Conservation (phyloP, 2,888 invertebrate genomes). For the Drosophila limbata region DNA sequence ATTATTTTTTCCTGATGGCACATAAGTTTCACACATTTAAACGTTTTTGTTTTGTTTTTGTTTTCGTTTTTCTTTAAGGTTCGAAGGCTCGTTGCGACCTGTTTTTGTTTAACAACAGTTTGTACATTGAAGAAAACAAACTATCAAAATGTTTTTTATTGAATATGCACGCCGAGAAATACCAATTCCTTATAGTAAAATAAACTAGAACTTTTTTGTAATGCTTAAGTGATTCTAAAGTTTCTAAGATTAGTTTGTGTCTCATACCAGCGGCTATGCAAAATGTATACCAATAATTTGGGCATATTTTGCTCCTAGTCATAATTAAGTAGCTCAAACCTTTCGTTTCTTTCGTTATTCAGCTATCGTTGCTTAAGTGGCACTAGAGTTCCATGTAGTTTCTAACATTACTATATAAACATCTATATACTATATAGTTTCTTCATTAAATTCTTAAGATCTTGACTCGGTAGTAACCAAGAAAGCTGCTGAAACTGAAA, state of each 20-base stretch:
- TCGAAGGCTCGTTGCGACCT: slow-evolving; percentile 56
- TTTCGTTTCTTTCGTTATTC: slow-evolving; percentile 68
- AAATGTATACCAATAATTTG: slow-evolving; percentile 47
- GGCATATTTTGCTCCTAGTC: slow-evolving; percentile 34
- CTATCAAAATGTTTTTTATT: slow-evolving; percentile 32
- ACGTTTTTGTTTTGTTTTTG: slow-evolving; percentile 13
- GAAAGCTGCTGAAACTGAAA: slow-evolving; percentile 36
- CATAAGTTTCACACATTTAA: slow-evolving; percentile 68
- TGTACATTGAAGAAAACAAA: slow-evolving; percentile 46
- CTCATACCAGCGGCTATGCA: slow-evolving; percentile 53
- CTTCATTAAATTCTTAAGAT: slow-evolving; percentile 56
- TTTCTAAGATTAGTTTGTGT: slow-evolving; percentile 31
- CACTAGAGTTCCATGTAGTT: slow-evolving; percentile 68
- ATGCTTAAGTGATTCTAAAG: slow-evolving; percentile 9
- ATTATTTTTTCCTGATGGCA: slow-evolving; percentile 60
- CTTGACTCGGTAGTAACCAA: slow-evolving; percentile 30
- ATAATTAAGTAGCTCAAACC: slow-evolving; percentile 57
- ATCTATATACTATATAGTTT: slow-evolving; percentile 7
- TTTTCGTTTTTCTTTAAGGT: slow-evolving; percentile 24
- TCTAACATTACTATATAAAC: slow-evolving; percentile 20
- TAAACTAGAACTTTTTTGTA: slow-evolving; percentile 9
- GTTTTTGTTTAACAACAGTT: slow-evolving; percentile 45
- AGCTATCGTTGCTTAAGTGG: slow-evolving; percentile 75
- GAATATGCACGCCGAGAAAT: slow-evolving; percentile 44
- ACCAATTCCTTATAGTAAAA: slow-evolving; percentile 31